These are phyloP conservation scores for Tenualosa ilisha DNA, from an alignment of 2,797 vertebrate species.

Conservation along the genomic window DNA sequence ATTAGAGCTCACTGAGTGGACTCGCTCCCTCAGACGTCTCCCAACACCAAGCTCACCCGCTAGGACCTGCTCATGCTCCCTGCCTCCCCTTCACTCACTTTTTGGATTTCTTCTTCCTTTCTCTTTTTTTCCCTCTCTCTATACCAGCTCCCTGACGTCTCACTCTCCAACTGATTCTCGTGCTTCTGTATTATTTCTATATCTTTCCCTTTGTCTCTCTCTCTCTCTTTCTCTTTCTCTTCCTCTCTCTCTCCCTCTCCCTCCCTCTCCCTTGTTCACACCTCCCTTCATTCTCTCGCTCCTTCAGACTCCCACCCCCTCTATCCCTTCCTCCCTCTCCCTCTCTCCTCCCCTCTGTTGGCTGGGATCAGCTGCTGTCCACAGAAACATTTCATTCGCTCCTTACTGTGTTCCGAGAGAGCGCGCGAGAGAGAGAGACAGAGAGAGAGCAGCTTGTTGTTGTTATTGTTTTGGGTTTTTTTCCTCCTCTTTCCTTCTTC, in stretches of 20 bases:
- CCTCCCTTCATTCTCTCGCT: constrained; percentile 8
- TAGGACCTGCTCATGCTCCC: constrained; percentile 21
- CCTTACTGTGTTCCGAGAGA: constrained; percentile 24
- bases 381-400: constrained; percentile 33
- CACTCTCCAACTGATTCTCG: neutral
- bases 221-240: constrained; percentile 2
- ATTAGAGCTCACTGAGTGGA: constrained; percentile 46
- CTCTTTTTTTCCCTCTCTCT: constrained; percentile 5
- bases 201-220: neutral
- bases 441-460: constrained; percentile 4
- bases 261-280: neutral
- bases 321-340: constrained; percentile 26
- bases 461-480: neutral
- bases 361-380: constrained; percentile 32
- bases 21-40: constrained; percentile 10
- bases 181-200: neutral
- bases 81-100: constrained; percentile 13
- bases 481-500: neutral
- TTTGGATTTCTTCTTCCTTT: constrained; percentile 18
- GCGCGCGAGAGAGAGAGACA: neutral
- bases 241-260: no score
- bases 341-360: constrained; percentile 30
- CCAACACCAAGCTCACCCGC: neutral
- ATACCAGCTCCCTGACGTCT: neutral
- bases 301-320: neutral